Percentiles rank a stretch among this genome's conserved stretches.
These are phyloP conservation scores for Magallana nippona DNA, from an alignment of 2,888 invertebrate genomes.

Conservation along the genomic window DNA sequence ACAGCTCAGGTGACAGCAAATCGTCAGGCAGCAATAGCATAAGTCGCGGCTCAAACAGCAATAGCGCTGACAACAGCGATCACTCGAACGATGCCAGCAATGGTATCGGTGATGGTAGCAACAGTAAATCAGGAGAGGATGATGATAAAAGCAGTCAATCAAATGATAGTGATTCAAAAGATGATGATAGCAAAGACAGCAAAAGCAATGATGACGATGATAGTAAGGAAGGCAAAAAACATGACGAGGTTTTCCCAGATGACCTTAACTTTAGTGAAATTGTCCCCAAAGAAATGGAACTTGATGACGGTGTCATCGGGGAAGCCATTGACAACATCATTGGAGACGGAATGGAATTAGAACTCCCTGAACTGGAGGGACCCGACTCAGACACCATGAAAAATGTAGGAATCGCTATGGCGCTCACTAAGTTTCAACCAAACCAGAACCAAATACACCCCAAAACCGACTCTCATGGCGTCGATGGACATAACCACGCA, in stretches of 20 bases:
- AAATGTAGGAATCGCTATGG: constrained; percentile 11
- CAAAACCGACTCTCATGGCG: background rate
- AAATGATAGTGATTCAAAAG: background rate
- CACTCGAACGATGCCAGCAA: constrained; percentile 1
- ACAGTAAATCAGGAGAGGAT: background rate
- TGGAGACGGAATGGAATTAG: constrained; percentile 30
- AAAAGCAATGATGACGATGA: constrained; percentile 20
- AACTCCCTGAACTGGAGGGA: background rate
- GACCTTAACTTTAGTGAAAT: background rate
- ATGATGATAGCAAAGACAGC: constrained; percentile 23
- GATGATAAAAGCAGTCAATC: background rate
- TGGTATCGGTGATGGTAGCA: background rate
- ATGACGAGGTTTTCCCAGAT: background rate
- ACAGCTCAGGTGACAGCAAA: background rate
- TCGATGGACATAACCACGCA: background rate
- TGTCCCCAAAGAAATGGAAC: constrained; percentile 4
- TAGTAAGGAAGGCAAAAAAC: background rate
- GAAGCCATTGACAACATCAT: constrained; percentile 1
- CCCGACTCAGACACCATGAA: background rate
- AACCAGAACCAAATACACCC: background rate
- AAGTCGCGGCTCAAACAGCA: background rate
- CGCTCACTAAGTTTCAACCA: constrained; percentile 8
- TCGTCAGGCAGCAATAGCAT: background rate
- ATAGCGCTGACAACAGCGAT: background rate
- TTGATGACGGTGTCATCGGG: background rate